A percentile compares a stretch with the other conserved stretches of the same genome.
phyloP scores from a whole-genome alignment of 2,113 vertebrate species.

The Chamaea fasciata region DNA sequence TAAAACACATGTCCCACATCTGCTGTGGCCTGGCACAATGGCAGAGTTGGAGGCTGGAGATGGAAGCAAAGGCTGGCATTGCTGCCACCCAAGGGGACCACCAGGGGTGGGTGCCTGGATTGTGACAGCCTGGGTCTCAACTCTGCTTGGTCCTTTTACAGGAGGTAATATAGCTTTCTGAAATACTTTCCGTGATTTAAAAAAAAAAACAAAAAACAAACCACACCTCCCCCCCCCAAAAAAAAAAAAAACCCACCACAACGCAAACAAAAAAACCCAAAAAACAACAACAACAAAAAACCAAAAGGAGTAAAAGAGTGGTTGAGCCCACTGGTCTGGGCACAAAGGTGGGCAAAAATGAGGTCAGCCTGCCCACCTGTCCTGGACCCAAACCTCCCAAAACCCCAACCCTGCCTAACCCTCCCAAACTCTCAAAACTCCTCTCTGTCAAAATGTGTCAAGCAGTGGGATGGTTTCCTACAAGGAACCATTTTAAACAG shows the following conservation, averaged over 20 bases:
- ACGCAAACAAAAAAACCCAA: not conserved
- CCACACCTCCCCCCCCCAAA: too few species aligned
- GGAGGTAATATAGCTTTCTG: not conserved
- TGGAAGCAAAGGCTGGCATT: not conserved
- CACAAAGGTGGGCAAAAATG: not conserved
- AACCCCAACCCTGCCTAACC: not conserved
- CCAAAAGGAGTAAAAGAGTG: too few species aligned
- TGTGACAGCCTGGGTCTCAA: not conserved
- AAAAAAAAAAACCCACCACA: not conserved
- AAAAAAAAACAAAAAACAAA: not conserved
- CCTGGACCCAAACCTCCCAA: not conserved
- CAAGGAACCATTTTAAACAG: not conserved
- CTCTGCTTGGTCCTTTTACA: not conserved
- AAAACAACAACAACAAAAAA: not conserved
- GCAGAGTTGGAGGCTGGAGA: not conserved
- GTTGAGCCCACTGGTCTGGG: not conserved
- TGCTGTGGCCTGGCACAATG: not conserved
- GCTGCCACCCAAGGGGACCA: fast-evolving
- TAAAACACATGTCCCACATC: not conserved
- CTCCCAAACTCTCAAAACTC: not conserved
- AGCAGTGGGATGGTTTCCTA: not conserved
- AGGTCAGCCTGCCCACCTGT: not conserved
- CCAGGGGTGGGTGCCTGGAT: not conserved
- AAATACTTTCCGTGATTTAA: not conserved
- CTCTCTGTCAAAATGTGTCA: not conserved